Percentiles rank a stretch among this genome's conserved stretches.
These are phyloP conservation scores for Dryocosmus kuriphilus DNA, from an alignment of 2,888 invertebrate species.

Conservation along the genomic window DNA sequence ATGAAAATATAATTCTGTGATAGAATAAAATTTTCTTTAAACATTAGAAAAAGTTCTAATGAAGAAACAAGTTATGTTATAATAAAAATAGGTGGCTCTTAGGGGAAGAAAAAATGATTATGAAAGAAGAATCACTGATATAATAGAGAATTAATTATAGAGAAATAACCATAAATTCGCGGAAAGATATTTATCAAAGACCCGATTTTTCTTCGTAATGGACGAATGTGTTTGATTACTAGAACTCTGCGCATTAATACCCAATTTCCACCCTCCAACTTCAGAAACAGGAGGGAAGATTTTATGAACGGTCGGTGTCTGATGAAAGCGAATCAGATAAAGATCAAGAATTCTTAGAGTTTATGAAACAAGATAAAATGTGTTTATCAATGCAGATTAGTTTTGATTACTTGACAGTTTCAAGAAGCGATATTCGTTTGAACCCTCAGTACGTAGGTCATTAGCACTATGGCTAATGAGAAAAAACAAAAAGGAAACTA, in stretches of 20 bases:
- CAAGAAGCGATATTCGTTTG: background rate
- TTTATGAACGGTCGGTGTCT: background rate
- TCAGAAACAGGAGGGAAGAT: background rate
- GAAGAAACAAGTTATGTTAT: background rate
- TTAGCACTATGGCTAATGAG: slow-evolving; percentile 32
- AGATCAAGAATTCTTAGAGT: background rate
- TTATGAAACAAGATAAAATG: background rate
- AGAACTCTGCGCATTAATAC: background rate
- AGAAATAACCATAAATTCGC: too few species aligned
- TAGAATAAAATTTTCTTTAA: background rate
- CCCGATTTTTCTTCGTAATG: background rate
- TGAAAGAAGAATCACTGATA: too few species aligned
- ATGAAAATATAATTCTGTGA: background rate
- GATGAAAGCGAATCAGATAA: background rate
- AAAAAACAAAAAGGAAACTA: background rate
- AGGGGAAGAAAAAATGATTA: too few species aligned
- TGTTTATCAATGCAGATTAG: slow-evolving; percentile 2
- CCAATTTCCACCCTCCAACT: background rate
- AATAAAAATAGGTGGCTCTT: too few species aligned
- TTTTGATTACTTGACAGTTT: slow-evolving; percentile 7
- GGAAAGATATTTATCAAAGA: background rate
- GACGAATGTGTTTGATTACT: background rate
- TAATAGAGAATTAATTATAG: too few species aligned
- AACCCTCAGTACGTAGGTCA: slow-evolving; percentile 3
- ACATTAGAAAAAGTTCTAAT: background rate